Evolutionary conservation across 1,140 invertebrate species (phyloP).

Genomic region (Coenobita brevimanus): DNA sequence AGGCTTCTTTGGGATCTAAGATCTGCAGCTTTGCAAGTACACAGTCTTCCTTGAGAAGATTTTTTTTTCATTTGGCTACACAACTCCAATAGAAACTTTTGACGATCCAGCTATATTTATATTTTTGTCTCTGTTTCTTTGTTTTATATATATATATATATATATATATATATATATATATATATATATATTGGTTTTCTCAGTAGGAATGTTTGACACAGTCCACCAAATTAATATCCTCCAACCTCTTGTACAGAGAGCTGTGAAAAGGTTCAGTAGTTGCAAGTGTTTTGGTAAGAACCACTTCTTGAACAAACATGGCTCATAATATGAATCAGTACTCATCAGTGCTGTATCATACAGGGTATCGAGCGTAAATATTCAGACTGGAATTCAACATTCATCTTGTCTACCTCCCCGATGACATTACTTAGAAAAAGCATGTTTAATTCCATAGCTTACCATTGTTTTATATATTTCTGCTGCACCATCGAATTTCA

Average conservation of each 20-base stretch:
- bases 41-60: constrained; percentile 7
- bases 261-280: not conserved
- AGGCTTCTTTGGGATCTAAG: not conserved
- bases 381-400: constrained; percentile 22
- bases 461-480: not conserved
- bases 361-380: constrained; percentile 15
- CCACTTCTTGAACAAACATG: constrained; percentile 22
- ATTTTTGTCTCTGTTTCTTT: constrained; percentile 7
- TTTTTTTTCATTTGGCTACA: constrained; percentile 24
- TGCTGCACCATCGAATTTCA: constrained; percentile 11
- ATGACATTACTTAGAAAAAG: not conserved
- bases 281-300: not conserved
- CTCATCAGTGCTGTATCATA: constrained; percentile 11
- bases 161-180: too few relatives aligned
- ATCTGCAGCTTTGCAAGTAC: not conserved
- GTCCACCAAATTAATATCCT: not conserved
- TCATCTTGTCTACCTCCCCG: constrained; percentile 5
- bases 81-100: constrained; percentile 18
- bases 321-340: constrained; percentile 11
- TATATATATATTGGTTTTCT: constrained; percentile 15
- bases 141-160: too few relatives aligned
- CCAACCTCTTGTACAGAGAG: constrained; percentile 2
- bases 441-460: not conserved
- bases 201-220: not conserved
- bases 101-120: constrained; percentile 6